Base-by-base conservation (phyloP, 2,888 invertebrate genomes). In the Drosophila peninsularis region DNA sequence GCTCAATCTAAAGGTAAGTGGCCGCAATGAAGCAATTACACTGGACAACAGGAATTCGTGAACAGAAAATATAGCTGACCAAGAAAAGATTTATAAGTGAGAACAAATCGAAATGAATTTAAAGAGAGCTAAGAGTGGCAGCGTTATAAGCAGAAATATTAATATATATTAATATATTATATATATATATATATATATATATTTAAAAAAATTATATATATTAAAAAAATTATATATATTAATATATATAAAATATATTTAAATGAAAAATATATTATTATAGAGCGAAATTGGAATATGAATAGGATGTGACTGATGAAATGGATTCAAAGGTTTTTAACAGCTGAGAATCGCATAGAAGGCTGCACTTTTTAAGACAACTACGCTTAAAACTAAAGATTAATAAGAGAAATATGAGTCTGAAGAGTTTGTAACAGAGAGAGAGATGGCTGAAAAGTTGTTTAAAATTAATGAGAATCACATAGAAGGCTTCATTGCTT, bases 1-100 rank as follows among this genome's bases (percentile, higher is more conserved):
- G 5, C 80, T 69, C 62, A 81, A 56, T 67, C 62, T 66, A 39
- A 87, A 87, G 83, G 83, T 82, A 65, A 27, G 3, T 37, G 5
- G 21, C 44, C 41, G 9, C 37, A 52, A 69, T 52, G 52, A 44
- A 50, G 50, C 45, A 67, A 60, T 74, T 75, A 75, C 77, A 77
- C 72, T 56, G 6, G 10, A 7, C 63, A 49, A 21, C 67, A 71
- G 1, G 11, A 1, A 27, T 30, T 21, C 27, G 7, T 10, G 5
- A 5, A 5, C 34, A 34, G 5, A 9, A 30, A 17, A 19, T 3
- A n/a, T 7, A 27, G 6, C 5, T 45, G 9, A 24, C 24, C 3
- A 1, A 24, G 5, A 0, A 45, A n/a, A n/a, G 27, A 10, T 17
- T 17, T 30, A 30, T 17, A 17, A 17, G 17, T 47, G 6, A 30